Evolutionary conservation across 2,113 vertebrate species (phyloP).

Genomic region (Lepisosteus oculatus): DNA sequence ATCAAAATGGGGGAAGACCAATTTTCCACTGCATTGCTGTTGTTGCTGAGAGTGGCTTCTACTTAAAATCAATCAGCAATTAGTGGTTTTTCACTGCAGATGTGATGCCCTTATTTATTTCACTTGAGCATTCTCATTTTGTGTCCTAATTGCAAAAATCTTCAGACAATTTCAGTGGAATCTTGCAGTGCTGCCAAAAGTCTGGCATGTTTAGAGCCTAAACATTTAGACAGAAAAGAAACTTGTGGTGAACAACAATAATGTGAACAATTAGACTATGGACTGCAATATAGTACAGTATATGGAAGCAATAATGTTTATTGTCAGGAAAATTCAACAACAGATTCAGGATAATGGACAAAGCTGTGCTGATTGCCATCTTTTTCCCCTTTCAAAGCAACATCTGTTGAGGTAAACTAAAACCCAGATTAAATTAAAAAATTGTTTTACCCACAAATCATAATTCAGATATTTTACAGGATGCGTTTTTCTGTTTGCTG

Average conservation of each 20-base stretch:
- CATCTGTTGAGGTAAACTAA: background rate
- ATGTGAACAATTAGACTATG: constrained; percentile 4
- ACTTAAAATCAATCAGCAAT: constrained; percentile 67
- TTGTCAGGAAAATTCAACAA: background rate
- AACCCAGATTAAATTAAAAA: background rate
- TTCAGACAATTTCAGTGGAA: constrained; percentile 41
- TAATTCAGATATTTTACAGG: too few relatives aligned
- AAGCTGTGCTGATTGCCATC: too few relatives aligned
- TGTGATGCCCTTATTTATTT: constrained; percentile 60
- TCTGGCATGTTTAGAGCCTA: constrained; percentile 4
- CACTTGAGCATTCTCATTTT: constrained; percentile 50
- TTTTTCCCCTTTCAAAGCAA: background rate
- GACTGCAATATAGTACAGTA: background rate
- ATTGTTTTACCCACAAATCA: background rate
- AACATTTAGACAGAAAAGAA: constrained; percentile 14
- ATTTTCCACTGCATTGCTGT: constrained; percentile 56
- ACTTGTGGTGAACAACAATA: background rate
- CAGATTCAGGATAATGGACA: background rate
- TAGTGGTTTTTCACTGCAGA: constrained; percentile 68
- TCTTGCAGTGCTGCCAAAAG: constrained; percentile 23
- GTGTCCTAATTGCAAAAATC: constrained; percentile 57
- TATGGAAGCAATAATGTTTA: constrained; percentile 6
- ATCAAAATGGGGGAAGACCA: constrained; percentile 59
- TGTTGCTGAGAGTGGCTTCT: constrained; percentile 49
- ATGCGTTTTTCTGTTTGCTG: too few relatives aligned